phyloP scores from a whole-genome alignment of 2,888 invertebrate genomes.

The Callyntrura sp. region DNA sequence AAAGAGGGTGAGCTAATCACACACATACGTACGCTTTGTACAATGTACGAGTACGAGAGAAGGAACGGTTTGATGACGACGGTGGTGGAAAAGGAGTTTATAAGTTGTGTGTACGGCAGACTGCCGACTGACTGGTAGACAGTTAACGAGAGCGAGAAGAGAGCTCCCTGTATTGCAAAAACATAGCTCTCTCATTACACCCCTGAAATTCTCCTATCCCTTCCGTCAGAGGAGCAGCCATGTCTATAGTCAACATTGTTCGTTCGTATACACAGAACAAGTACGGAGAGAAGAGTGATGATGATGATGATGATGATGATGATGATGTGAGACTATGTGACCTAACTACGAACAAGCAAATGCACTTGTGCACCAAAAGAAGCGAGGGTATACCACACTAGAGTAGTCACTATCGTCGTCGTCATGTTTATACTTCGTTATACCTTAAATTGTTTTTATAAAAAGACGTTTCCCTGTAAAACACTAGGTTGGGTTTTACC shows the following conservation, averaged over 20 bases:
- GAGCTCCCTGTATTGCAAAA: slow-evolving; percentile 39
- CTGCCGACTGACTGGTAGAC: background rate
- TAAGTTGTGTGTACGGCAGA: too few species aligned
- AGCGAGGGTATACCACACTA: background rate
- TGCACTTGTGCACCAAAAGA: slow-evolving; percentile 25
- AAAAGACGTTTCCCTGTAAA: background rate
- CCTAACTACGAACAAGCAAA: background rate
- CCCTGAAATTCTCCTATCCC: slow-evolving; percentile 38
- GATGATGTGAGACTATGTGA: too few species aligned
- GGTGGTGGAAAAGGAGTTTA: slow-evolving; percentile 10
- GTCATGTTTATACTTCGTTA: background rate
- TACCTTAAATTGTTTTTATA: background rate
- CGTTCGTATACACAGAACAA: background rate
- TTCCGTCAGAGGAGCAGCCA: too few species aligned
- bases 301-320: too few species aligned
- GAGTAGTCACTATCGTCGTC: background rate
- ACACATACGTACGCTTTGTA: background rate
- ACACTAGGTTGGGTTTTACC: too few species aligned
- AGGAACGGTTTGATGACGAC: slow-evolving; percentile 2
- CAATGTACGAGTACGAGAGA: background rate
- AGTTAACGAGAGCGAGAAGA: background rate
- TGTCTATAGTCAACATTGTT: background rate
- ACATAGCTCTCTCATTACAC: slow-evolving; percentile 40
- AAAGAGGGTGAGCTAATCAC: background rate
- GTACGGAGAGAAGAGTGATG: background rate